Conservation (phyloP, 1,140 invertebrate genomes). For the Neodiprion fabricii region DNA sequence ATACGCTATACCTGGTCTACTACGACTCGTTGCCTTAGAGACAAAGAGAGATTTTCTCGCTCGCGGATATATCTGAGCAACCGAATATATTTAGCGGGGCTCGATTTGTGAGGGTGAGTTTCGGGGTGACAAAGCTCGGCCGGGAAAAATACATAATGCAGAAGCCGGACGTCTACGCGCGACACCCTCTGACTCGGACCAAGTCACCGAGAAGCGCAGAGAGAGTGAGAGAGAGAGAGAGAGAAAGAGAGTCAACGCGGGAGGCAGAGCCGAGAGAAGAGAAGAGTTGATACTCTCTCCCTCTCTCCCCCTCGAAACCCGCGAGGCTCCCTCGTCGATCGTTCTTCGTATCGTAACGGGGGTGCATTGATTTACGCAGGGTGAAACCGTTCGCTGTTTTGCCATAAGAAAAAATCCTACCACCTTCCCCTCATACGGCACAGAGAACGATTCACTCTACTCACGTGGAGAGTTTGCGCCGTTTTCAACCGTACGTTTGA, state of each 20-base stretch:
- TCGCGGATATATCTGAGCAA: too few species aligned
- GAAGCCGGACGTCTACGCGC: constrained; percentile 6
- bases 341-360: not conserved
- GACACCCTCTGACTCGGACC: constrained; percentile 1
- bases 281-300: not conserved
- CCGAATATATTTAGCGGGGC: not conserved
- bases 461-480: too few species aligned
- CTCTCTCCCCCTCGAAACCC: not conserved
- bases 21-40: too few species aligned
- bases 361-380: constrained; percentile 4
- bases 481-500: too few species aligned
- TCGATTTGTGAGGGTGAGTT: not conserved
- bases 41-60: too few species aligned
- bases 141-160: not conserved
- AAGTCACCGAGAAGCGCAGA: not conserved
- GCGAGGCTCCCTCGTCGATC: not conserved
- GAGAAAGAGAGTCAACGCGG: not conserved
- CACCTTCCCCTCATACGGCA: too few species aligned
- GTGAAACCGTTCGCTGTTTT: not conserved
- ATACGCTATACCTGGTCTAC: too few species aligned
- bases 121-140: not conserved
- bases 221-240: too few species aligned
- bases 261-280: not conserved
- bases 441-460: too few species aligned
- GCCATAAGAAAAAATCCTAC: too few species aligned